A percentile compares a stretch with the other conserved stretches of the same genome.
phyloP scores from a whole-genome alignment of 2,888 invertebrate species.

The Andricus quercusramuli region DNA sequence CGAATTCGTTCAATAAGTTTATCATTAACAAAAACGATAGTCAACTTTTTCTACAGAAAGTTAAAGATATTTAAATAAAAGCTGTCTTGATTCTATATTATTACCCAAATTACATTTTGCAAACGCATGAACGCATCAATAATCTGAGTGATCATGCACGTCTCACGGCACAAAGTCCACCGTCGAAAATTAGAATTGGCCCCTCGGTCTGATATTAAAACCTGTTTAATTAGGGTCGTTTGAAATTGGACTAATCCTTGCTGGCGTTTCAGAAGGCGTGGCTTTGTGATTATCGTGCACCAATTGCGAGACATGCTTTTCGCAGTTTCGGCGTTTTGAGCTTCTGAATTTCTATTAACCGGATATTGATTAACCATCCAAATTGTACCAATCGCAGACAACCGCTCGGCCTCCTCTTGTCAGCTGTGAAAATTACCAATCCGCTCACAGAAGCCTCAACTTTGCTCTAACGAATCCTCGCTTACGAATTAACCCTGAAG shows the following conservation, averaged over 20 bases:
- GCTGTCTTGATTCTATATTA: no score
- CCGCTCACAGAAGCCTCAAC: slow-evolving; percentile 62
- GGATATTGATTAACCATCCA: slow-evolving; percentile 48
- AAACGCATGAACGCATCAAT: background rate
- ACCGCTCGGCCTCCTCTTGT: slow-evolving; percentile 56
- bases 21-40: no score
- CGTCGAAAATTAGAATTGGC: slow-evolving; percentile 15
- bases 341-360: slow-evolving; percentile 47
- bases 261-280: slow-evolving; percentile 13
- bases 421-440: slow-evolving; percentile 67
- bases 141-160: background rate
- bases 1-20: background rate
- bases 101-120: background rate
- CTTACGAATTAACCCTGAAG: slow-evolving; percentile 52
- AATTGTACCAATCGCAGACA: slow-evolving; percentile 59
- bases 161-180: background rate
- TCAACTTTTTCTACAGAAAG: no score
- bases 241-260: slow-evolving; percentile 32
- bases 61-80: no score
- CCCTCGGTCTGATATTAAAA: slow-evolving; percentile 18
- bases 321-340: slow-evolving; percentile 42
- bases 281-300: slow-evolving; percentile 45
- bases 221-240: slow-evolving; percentile 29
- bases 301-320: slow-evolving; percentile 38
- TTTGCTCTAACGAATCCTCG: slow-evolving; percentile 60